Evolutionary conservation across 1,140 invertebrate genomes (phyloP).

Genomic region (Ips nitidus): DNA sequence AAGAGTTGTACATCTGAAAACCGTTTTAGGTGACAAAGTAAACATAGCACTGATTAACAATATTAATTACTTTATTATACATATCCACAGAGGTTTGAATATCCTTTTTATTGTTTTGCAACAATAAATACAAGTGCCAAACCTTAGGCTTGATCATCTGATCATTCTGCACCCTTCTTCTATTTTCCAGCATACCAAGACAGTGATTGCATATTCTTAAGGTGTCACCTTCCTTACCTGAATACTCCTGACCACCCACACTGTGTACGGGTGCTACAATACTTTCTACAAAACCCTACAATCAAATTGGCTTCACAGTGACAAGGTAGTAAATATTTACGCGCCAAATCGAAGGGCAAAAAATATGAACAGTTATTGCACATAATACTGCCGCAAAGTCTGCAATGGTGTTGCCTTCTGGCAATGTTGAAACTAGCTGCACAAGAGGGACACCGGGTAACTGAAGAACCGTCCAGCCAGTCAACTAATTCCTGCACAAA

Average conservation of each 20-base stretch:
- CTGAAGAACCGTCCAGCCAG: conserved; percentile 91
- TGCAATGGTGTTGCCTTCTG: conserved; percentile 91
- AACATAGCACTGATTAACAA: not conserved
- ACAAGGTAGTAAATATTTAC: conserved; percentile 60
- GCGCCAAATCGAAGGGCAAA: conserved; percentile 78
- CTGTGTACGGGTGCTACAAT: conserved; percentile 46
- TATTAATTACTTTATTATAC: conserved; percentile 78
- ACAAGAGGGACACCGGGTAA: conserved; percentile 89
- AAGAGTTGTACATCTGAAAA: conserved; percentile 64
- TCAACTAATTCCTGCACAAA: conserved; percentile 67
- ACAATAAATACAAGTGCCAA: conserved; percentile 80
- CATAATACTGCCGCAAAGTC: conserved; percentile 93
- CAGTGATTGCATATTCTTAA: conserved; percentile 85
- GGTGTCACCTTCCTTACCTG: conserved; percentile 54
- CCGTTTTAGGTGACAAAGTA: not conserved
- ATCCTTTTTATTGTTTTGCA: conserved; percentile 74
- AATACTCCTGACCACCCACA: conserved; percentile 37
- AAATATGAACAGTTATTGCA: conserved; percentile 93
- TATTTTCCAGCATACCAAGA: conserved; percentile 75
- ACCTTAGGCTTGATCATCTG: conserved; percentile 77
- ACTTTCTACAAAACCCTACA: conserved; percentile 39
- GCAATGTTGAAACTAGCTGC: conserved; percentile 85
- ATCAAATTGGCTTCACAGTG: not conserved
- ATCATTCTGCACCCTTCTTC: conserved; percentile 79
- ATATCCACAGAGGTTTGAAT: conserved; percentile 74